Evolutionary conservation across 2,888 invertebrate species (phyloP).

Genomic region (Drosophila tanythrix): DNA sequence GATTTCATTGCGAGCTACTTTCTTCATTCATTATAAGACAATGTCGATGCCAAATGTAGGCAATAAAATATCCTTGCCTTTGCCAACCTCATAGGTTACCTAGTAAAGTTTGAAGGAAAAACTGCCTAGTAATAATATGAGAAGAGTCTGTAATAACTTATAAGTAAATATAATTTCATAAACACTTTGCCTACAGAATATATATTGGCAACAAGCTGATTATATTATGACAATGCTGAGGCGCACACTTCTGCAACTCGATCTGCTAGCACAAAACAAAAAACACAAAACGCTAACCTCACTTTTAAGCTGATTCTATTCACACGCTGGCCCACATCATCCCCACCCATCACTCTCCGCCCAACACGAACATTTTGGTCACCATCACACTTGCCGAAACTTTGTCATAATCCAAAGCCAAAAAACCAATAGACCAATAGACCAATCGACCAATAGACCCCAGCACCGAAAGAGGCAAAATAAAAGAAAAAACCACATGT

Average conservation of each 20-base stretch:
- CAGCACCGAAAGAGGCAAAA: constrained; percentile 24
- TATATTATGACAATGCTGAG: constrained; percentile 47
- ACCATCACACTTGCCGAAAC: constrained; percentile 52
- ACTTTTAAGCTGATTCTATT: constrained; percentile 33
- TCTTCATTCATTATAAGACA: neutral
- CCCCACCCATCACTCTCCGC: constrained; percentile 7
- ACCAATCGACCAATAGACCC: constrained; percentile 67
- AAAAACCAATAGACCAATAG: constrained; percentile 77
- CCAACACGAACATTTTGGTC: constrained; percentile 24
- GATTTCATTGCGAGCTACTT: neutral
- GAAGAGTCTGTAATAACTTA: constrained; percentile 12
- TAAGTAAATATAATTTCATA: constrained; percentile 14
- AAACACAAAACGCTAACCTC: constrained; percentile 20
- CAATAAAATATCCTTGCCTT: neutral
- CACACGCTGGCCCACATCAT: neutral
- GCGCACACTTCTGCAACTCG: constrained; percentile 27
- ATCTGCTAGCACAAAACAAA: constrained; percentile 11
- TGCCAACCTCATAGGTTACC: neutral
- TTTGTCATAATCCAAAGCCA: constrained; percentile 76
- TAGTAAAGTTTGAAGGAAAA: neutral
- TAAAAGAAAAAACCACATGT: constrained; percentile 42
- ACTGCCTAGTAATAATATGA: neutral
- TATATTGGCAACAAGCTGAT: constrained; percentile 42
- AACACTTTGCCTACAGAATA: neutral
- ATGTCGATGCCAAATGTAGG: neutral